Evolutionary conservation across 2,797 vertebrate genomes (phyloP).

Genomic region (Intellagama lesueurii): DNA sequence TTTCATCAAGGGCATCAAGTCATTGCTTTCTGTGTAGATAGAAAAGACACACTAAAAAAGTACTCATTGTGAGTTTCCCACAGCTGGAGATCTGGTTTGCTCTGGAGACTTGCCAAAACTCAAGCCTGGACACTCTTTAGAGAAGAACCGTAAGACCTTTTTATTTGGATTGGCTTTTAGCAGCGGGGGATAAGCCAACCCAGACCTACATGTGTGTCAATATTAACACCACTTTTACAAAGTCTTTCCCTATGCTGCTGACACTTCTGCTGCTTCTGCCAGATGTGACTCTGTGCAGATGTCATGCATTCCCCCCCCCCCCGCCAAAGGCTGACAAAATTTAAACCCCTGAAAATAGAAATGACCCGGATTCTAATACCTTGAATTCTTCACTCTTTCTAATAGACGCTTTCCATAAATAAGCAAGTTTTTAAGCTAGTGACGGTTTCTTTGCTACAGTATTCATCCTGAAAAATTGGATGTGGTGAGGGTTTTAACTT

Average conservation of each 20-base stretch:
- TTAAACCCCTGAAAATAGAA: neutral
- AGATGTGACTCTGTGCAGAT: neutral
- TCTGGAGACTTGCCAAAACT: neutral
- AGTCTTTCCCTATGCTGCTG: neutral
- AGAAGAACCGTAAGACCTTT: neutral
- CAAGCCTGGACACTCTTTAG: neutral
- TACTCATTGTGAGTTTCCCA: neutral
- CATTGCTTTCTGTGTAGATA: neutral
- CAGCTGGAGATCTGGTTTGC: constrained; percentile 8
- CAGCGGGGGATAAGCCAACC: neutral
- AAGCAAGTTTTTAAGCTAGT: neutral
- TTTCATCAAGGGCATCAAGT: neutral
- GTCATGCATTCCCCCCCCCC: neutral
- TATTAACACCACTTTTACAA: neutral
- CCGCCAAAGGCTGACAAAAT: neutral
- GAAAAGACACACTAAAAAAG: neutral
- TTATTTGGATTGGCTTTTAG: constrained; percentile 15
- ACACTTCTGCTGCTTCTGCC: neutral
- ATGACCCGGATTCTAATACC: neutral
- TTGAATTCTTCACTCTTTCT: neutral
- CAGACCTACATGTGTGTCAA: constrained; percentile 1
- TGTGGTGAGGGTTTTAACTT: neutral
- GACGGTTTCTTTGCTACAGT: neutral
- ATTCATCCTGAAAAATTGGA: neutral
- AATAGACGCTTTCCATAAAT: neutral